phyloP scores from a whole-genome alignment of 2,888 invertebrate species.

The Dicycla oo region DNA sequence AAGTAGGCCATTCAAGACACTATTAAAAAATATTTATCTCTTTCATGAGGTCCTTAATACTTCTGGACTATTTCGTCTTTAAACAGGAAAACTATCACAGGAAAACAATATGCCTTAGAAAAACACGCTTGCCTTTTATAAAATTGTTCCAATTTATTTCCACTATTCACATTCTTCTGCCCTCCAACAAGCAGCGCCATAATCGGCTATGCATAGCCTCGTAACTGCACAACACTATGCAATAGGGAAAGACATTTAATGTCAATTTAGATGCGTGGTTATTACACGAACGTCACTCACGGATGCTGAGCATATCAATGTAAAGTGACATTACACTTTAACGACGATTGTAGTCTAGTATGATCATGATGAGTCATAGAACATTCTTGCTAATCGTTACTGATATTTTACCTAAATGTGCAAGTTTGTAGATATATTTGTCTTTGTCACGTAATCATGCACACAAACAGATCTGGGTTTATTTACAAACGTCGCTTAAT shows the following conservation, averaged over 20 bases:
- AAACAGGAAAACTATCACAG: neutral
- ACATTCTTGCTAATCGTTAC: neutral
- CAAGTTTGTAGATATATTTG: neutral
- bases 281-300: conserved; percentile 61
- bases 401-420: neutral
- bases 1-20: neutral
- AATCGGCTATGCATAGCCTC: conserved; percentile 33
- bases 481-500: no score
- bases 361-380: conserved; percentile 8
- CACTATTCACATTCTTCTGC: neutral
- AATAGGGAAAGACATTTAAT: conserved; percentile 56
- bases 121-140: neutral
- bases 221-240: conserved; percentile 41
- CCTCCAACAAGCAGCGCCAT: neutral
- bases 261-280: conserved; percentile 68
- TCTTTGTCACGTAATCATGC: neutral
- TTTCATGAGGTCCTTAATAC: neutral
- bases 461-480: neutral
- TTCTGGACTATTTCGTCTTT: no score
- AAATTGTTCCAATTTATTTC: neutral
- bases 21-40: no score
- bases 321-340: conserved; percentile 44
- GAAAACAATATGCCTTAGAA: neutral
- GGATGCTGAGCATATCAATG: conserved; percentile 49
- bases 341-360: conserved; percentile 30